Evolutionary conservation across 2,888 invertebrate species (phyloP).

Genomic region (Zaprionus lineosus): DNA sequence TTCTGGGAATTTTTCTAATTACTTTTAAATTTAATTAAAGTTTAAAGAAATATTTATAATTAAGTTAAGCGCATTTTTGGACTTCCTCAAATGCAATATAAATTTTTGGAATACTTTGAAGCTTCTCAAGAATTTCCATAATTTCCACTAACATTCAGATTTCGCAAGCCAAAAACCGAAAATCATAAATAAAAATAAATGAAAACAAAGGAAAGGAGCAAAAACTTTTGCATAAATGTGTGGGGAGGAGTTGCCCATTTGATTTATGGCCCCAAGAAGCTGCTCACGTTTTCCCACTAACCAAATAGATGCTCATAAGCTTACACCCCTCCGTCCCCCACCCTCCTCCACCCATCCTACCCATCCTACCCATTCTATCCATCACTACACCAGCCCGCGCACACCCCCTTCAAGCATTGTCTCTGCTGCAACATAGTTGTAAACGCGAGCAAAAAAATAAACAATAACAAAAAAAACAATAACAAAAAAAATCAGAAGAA

Average conservation of each 20-base stretch:
- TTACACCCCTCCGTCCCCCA: not conserved
- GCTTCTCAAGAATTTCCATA: not conserved
- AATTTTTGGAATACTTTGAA: too few species aligned
- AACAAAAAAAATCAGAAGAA: conserved; percentile 34
- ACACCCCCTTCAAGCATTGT: conserved; percentile 46
- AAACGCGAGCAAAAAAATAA: conserved; percentile 29
- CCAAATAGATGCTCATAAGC: too few species aligned
- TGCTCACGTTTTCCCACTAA: conserved; percentile 61
- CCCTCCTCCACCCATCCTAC: not conserved
- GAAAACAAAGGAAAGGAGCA: conserved; percentile 1
- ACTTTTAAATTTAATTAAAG: too few species aligned
- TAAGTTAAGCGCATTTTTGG: too few species aligned
- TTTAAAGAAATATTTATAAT: too few species aligned
- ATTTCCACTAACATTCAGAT: too few species aligned
- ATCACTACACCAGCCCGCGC: too few species aligned
- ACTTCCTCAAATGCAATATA: too few species aligned
- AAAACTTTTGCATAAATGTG: conserved; percentile 43
- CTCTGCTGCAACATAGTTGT: conserved; percentile 52
- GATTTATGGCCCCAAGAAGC: conserved; percentile 65
- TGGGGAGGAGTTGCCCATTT: conserved; percentile 47
- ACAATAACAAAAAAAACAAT: conserved; percentile 12
- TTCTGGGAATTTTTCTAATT: too few species aligned
- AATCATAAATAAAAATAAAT: conserved; percentile 28
- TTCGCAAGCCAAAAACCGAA: conserved; percentile 19
- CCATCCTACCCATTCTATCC: too few species aligned